Percentiles rank a stretch among this genome's conserved stretches.
Conservation (phyloP, 1,140 invertebrate genomes). For the Ostrea denselamellosa region DNA sequence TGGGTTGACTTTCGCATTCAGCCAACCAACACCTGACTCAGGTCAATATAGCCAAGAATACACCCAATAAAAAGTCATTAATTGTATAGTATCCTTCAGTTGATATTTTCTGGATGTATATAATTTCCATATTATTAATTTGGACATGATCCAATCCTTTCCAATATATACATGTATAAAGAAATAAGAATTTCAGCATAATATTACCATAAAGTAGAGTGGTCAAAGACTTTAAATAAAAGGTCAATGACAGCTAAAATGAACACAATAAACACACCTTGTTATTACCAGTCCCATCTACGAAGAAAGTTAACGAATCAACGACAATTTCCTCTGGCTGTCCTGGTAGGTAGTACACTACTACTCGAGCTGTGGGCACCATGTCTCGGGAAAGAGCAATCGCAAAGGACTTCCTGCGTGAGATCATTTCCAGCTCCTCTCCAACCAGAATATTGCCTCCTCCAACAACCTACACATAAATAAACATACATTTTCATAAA, state of each 20-base stretch:
- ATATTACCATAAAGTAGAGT: no score
- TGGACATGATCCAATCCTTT: no score
- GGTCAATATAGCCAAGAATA: no score
- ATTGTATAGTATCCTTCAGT: no score
- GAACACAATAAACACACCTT: constrained; percentile 60
- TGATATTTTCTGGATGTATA: no score
- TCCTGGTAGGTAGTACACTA: constrained; percentile 91
- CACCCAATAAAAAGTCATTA: no score
- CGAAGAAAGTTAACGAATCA: constrained; percentile 95
- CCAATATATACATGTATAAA: no score
- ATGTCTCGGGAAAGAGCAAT: constrained; percentile 94
- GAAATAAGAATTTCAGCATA: no score
- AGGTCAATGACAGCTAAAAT: not conserved
- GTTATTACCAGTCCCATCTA: constrained; percentile 91
- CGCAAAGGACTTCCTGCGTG: constrained; percentile 87
- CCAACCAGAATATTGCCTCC: constrained; percentile 77
- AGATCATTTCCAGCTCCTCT: constrained; percentile 76
- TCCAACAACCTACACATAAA: constrained; percentile 70
- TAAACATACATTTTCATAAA: no score
- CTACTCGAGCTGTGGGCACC: constrained; percentile 93
- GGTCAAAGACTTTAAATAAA: not conserved
- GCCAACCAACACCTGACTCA: no score
- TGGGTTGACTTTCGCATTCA: no score
- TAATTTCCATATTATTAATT: no score
- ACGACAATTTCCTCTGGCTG: constrained; percentile 91